These are phyloP conservation scores for Caenorhabditis macrosperma DNA, from an alignment of 2,888 invertebrate species.

Conservation along the genomic window DNA sequence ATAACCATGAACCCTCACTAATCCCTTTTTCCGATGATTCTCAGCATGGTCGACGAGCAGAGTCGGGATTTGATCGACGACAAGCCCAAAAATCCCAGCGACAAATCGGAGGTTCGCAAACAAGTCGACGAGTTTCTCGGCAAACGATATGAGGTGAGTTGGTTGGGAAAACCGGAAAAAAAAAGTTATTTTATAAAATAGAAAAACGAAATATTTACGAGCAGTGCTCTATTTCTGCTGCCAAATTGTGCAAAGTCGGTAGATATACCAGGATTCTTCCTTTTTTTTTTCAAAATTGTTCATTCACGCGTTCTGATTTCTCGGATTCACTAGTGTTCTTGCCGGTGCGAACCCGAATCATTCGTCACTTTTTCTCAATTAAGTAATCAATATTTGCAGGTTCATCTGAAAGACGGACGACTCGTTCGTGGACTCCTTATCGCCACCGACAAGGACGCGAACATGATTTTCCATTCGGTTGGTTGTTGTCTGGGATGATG, in stretches of 20 bases:
- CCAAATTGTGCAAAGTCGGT: too few relatives aligned
- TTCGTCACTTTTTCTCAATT: too few relatives aligned
- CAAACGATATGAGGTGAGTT: slow-evolving; percentile 23
- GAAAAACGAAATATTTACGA: too few relatives aligned
- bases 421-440: slow-evolving; percentile 48
- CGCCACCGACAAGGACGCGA: slow-evolving; percentile 58
- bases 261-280: too few relatives aligned
- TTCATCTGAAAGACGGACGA: slow-evolving; percentile 53
- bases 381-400: too few relatives aligned
- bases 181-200: background rate
- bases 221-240: too few relatives aligned
- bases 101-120: slow-evolving; percentile 19
- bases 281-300: too few relatives aligned
- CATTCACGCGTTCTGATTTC: too few relatives aligned
- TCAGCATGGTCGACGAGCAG: slow-evolving; percentile 13
- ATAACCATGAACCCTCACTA: background rate
- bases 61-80: background rate
- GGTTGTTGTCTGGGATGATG: too few relatives aligned
- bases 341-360: too few relatives aligned
- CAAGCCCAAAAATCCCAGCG: background rate
- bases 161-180: background rate
- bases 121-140: slow-evolving; percentile 33
- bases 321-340: too few relatives aligned
- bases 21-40: background rate
- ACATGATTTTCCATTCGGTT: slow-evolving; percentile 57